These are phyloP conservation scores for Eucera pruinosa DNA, from an alignment of 2,888 invertebrate species.

Conservation along the genomic window DNA sequence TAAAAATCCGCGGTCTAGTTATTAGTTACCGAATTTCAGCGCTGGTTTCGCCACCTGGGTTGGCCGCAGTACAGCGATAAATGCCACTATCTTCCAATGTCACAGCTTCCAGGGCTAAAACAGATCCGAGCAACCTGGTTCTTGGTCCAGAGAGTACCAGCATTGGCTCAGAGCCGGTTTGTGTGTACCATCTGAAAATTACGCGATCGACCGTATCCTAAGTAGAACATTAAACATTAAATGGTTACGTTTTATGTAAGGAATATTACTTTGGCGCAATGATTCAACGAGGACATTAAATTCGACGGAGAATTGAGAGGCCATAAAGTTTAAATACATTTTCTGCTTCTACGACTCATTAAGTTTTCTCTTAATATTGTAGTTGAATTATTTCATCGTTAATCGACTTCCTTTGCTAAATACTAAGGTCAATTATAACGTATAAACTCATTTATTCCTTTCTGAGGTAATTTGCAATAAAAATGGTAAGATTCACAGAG, in stretches of 20 bases:
- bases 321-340: neutral
- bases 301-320: neutral
- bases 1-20: no score
- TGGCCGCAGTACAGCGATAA: conserved; percentile 89
- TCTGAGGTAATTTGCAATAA: no score
- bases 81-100: conserved; percentile 89
- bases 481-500: no score
- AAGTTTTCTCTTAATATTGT: neutral
- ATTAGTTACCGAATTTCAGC: conserved; percentile 86
- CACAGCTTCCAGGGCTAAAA: conserved; percentile 89
- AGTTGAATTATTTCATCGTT: neutral
- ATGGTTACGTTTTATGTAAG: neutral
- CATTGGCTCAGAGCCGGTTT: conserved; percentile 88
- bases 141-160: conserved; percentile 88
- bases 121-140: conserved; percentile 88
- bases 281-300: neutral
- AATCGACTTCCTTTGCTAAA: no score
- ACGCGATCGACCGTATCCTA: neutral
- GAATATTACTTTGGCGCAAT: neutral
- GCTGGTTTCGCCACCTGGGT: conserved; percentile 89
- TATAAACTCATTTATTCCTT: no score
- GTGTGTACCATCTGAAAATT: conserved; percentile 88
- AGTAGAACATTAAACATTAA: neutral
- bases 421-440: no score
- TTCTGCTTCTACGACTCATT: neutral